Evolutionary conservation across 2,113 vertebrate genomes (phyloP), one percentile per base, ranked within the genome.

Genomic region (Pungitius pungitius): DNA sequence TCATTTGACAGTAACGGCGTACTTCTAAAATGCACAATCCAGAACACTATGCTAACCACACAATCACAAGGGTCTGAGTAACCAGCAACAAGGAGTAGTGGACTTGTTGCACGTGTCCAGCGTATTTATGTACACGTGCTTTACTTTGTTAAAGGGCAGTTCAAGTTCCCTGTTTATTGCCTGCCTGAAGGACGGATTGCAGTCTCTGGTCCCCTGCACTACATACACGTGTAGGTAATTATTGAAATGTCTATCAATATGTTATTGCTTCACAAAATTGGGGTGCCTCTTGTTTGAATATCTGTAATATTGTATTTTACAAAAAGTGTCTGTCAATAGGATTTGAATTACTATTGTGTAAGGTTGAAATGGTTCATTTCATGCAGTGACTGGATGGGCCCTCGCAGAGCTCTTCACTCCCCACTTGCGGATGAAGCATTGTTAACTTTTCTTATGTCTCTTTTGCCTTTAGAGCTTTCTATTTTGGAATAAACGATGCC

Each of bases 401-500:
- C 52, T 52, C 15, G 54, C 60, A 61, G 66, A 68, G 59, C 78
- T 85, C 69, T 81, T 81, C 39, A 12, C 73, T 39, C 77, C 78
- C 74, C 78, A 77, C 72, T 75, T 43, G 65, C 43, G 17, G 82
- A 77, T 74, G 73, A 89, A 74, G 69, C 73, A 52, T 73, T 86
- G 58, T 82, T 86, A 83, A 87, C 77, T 82, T 80, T 84, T 83
- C 37, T 84, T 71, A 78, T 27, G 77, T 87, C 82, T 89, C 86
- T 90, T 91, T 89, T 91, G 89, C 88, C 91, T 91, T n/a, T 90
- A 91, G 89, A 92, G 87, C 89, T 91, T 92, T 92, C 87, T 92
- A 92, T 92, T 93, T 92, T 93, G 91, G 91, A 93, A 93, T 93
- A 92, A 92, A 92, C 68, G 14, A 92, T 90, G 78, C 84, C 88